Evolutionary conservation across 1,140 invertebrate species (phyloP).

Genomic region (Potamilus streckersoni): DNA sequence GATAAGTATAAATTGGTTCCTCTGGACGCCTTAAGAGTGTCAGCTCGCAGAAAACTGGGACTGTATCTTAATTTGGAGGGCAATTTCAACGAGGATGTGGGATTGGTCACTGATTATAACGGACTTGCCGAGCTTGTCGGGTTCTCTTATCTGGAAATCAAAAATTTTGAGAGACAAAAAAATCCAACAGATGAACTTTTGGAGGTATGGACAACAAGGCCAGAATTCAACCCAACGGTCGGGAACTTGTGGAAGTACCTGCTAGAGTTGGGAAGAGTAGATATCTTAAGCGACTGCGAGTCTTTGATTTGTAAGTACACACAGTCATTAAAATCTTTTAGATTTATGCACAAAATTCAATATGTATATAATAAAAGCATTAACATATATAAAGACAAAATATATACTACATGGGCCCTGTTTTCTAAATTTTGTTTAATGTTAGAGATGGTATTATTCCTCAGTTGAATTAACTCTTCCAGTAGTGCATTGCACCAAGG

Average conservation of each 20-base stretch:
- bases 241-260: constrained; percentile 15
- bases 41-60: constrained; percentile 13
- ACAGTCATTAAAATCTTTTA: no score
- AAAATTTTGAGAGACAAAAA: constrained; percentile 18
- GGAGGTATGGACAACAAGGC: constrained; percentile 16
- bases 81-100: constrained; percentile 11
- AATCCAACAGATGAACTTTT: constrained; percentile 29
- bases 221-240: constrained; percentile 21
- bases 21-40: constrained; percentile 14
- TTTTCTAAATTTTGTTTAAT: no score
- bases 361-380: no score
- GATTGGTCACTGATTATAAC: constrained; percentile 20
- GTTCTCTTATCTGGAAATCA: constrained; percentile 26
- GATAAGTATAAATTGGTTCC: constrained; percentile 14
- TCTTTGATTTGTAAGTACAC: constrained; percentile 15
- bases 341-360: no score
- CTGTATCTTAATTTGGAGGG: constrained; percentile 22
- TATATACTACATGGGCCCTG: no score
- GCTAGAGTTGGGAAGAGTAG: constrained; percentile 7
- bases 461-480: no score
- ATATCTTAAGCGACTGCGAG: constrained; percentile 17
- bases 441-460: no score
- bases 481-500: no score
- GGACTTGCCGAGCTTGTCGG: constrained; percentile 30
- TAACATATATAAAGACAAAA: no score